These are phyloP conservation scores for Drosophila triauraria DNA, from an alignment of 1,140 invertebrate genomes.

Conservation along the genomic window DNA sequence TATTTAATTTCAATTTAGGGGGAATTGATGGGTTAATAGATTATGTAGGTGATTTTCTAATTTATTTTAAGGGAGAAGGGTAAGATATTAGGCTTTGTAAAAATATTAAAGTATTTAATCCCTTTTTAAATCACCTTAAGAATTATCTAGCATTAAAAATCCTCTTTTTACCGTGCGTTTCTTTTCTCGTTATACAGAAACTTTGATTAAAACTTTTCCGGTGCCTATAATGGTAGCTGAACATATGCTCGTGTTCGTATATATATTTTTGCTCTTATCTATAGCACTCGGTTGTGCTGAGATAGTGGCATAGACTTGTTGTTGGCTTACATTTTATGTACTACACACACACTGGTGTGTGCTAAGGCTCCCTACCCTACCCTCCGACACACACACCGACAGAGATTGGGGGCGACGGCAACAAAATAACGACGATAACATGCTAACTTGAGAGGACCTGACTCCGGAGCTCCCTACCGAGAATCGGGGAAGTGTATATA, in stretches of 20 bases:
- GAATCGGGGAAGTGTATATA: conserved; percentile 60
- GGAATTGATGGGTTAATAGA: neutral
- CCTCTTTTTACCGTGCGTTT: neutral
- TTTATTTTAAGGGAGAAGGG: too few species aligned
- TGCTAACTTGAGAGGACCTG: conserved; percentile 68
- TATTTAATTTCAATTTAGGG: neutral
- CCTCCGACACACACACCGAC: neutral
- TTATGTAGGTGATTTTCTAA: too few species aligned
- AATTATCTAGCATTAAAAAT: neutral
- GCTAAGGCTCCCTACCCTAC: neutral
- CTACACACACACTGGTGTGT: conserved; percentile 9
- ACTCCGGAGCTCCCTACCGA: conserved; percentile 43
- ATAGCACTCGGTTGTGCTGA: conserved; percentile 18
- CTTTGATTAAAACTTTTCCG: conserved; percentile 39
- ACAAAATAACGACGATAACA: conserved; percentile 78
- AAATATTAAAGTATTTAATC: neutral
- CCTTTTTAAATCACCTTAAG: neutral
- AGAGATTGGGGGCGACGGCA: conserved; percentile 48
- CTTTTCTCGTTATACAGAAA: conserved; percentile 4
- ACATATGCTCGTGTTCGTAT: conserved; percentile 6
- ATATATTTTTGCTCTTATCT: conserved; percentile 36
- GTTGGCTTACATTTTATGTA: conserved; percentile 54
- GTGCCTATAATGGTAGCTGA: conserved; percentile 5
- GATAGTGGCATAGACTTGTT: conserved; percentile 56
- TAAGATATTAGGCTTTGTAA: too few species aligned